Evolutionary conservation across 2,113 vertebrate species (phyloP).

Genomic region (Aptenodytes forsteri): DNA sequence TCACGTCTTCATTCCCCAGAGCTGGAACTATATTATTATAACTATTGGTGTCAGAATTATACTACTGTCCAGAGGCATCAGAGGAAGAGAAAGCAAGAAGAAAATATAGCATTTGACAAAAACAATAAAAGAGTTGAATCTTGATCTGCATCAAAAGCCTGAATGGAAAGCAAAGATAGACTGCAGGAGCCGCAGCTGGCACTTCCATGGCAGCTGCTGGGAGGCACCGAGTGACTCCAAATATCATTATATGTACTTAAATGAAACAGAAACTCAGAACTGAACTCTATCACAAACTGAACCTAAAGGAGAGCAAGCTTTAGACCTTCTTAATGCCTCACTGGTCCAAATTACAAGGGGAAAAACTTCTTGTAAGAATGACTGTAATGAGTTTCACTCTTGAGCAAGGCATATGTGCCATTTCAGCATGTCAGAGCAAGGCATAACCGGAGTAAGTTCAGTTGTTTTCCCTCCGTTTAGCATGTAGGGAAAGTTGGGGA

Average conservation of each 20-base stretch:
- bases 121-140: not conserved
- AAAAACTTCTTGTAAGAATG: not conserved
- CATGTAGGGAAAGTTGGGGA: not conserved
- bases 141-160: not conserved
- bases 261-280: not conserved
- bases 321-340: not conserved
- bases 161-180: not conserved
- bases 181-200: not conserved
- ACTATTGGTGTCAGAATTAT: not conserved
- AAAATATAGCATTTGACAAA: not conserved
- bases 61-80: not conserved
- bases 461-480: not conserved
- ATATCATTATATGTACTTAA: not conserved
- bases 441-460: not conserved
- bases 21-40: not conserved
- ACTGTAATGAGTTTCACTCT: not conserved
- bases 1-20: not conserved
- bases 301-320: not conserved
- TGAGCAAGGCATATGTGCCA: not conserved
- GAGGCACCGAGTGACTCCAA: accelerated
- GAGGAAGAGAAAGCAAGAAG: not conserved
- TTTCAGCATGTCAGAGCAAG: not conserved
- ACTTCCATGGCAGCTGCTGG: not conserved
- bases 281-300: not conserved
- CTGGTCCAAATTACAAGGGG: not conserved